Evolutionary conservation across 2,113 vertebrate genomes (phyloP).

Genomic region (Megaptera novaeangliae): DNA sequence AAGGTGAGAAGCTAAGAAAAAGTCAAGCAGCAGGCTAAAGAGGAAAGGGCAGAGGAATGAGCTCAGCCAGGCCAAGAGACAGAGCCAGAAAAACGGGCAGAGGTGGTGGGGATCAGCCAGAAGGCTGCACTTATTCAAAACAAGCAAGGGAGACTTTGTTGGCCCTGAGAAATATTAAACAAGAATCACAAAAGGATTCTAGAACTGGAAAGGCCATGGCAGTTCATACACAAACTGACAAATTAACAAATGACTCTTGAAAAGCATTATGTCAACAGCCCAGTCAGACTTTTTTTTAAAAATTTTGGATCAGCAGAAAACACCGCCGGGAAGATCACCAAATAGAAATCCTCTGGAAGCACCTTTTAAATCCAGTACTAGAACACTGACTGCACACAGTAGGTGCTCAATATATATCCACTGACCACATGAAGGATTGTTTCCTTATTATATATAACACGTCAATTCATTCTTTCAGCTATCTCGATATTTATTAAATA

Average conservation of each 20-base stretch:
- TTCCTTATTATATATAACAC: not conserved
- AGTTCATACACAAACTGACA: slow-evolving; percentile 1
- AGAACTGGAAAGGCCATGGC: slow-evolving; percentile 30
- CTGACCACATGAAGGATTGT: not conserved
- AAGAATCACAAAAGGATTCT: slow-evolving; percentile 24
- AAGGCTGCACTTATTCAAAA: slow-evolving; percentile 3
- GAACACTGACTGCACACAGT: not conserved
- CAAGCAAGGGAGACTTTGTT: not conserved
- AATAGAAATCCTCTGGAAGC: not conserved
- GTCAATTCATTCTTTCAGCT: not conserved
- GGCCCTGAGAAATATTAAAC: not conserved
- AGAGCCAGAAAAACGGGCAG: not conserved
- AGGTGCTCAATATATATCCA: not conserved
- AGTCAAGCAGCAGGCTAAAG: slow-evolving; percentile 13
- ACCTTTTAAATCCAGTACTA: not conserved
- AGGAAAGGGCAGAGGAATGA: slow-evolving; percentile 26
- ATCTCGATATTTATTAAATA: not conserved
- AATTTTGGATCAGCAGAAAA: not conserved
- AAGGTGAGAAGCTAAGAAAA: slow-evolving; percentile 20
- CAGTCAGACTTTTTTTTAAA: not conserved
- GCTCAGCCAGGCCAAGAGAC: slow-evolving; percentile 21
- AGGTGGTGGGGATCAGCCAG: not conserved
- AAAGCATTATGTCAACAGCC: not conserved
- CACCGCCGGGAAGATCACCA: not conserved
- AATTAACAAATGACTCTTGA: slow-evolving; percentile 14